A percentile compares a stretch with the other conserved stretches of the same genome.
These are phyloP conservation scores for Diabrotica balteata DNA, from an alignment of 2,888 invertebrate species.

Conservation along the genomic window DNA sequence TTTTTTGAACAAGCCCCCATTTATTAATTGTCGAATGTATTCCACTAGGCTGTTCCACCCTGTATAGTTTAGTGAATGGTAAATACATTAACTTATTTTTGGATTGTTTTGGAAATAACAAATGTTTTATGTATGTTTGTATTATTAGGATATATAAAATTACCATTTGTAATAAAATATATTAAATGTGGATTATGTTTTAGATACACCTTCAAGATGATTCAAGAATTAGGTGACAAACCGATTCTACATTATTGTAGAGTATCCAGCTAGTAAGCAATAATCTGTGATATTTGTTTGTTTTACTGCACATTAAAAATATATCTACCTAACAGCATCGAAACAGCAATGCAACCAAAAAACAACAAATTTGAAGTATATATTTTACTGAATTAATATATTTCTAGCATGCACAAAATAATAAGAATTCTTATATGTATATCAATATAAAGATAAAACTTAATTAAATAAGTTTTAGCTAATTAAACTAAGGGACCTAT, in stretches of 20 bases:
- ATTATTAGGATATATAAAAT: neutral
- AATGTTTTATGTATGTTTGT: no score
- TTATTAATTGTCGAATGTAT: neutral
- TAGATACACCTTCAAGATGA: slow-evolving; percentile 58
- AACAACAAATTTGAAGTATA: neutral
- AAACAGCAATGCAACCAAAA: neutral
- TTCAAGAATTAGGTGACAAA: slow-evolving; percentile 53
- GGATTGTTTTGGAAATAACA: no score
- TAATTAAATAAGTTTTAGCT: no score
- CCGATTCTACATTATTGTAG: slow-evolving; percentile 37
- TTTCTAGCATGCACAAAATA: neutral
- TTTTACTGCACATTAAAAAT: neutral
- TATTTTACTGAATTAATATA: neutral
- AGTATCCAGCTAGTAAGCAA: neutral
- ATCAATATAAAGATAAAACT: no score
- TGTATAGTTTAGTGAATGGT: no score
- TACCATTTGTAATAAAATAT: no score
- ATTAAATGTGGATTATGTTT: slow-evolving; percentile 1
- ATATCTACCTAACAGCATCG: no score
- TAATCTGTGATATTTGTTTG: slow-evolving; percentile 49
- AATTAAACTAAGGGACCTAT: no score
- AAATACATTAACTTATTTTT: no score
- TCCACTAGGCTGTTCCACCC: no score
- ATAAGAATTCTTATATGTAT: neutral
- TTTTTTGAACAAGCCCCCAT: no score